Evolutionary conservation across 2,797 vertebrate genomes (phyloP), one percentile per base, ranked within the genome.

Genomic region (Sphenodon punctatus): DNA sequence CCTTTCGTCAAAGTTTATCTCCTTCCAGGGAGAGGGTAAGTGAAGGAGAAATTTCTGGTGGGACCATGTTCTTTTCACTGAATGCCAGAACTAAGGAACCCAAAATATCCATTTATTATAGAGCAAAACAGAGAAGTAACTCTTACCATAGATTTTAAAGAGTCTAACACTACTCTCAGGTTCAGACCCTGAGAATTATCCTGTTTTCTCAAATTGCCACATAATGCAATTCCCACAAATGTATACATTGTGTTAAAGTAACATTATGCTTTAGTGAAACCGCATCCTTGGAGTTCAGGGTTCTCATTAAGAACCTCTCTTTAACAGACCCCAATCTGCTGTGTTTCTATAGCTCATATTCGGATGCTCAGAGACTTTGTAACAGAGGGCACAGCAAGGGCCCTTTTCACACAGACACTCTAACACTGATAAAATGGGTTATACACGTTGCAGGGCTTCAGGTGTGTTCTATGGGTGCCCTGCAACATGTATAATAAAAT

Each of bases 1-100:
- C 99, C 99, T 10, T 99, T 99, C 87, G 98, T 99, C 89, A 99
- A 99, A 93, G 98, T 99, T 83, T 99, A 99, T 92, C 97, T 99
- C 80, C 97, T 99, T 77, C 99, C 99, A 32, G 99, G 99, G 32
- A 96, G 99, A 97, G 98, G 99, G 99, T 99, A 95, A 97, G 99
- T 96, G 20, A 56, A 60, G 11, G 20, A 86, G 2, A 59, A 36
- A 67, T 56, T 72, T 67, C 73, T 67, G 38, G 5, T 2, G 63
- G 15, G 82, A 46, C 1, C 64, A 59, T 63, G 1, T 49, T 77
- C 4, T 0, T 2, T 76, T 19, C 25, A 15, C 27, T 14, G 70
- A 66, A 42, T 45, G 66, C 42, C 3, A 48, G 14, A 75, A 45
- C 10, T 48, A 38, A 46, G 23, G 48, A 8, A 30, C 59, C 23